Evolutionary conservation across 2,888 invertebrate species (phyloP).

Genomic region (Syritta pipiens): DNA sequence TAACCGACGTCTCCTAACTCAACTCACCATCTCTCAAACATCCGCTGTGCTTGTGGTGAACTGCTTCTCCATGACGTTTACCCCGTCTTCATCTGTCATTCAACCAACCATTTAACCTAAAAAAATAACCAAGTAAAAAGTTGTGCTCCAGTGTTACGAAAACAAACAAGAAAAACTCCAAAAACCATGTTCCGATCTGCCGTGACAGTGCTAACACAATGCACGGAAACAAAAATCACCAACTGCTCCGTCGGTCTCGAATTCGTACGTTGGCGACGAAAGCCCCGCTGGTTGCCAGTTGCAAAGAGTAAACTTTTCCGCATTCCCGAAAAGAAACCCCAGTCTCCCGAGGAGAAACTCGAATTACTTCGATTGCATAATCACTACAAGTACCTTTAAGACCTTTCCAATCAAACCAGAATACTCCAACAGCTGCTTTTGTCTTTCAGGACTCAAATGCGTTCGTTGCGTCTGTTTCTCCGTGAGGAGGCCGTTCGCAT

Average conservation of each 20-base stretch:
- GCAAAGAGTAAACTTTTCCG: slow-evolving; percentile 90
- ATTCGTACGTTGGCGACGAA: slow-evolving; percentile 83
- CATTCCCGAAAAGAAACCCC: slow-evolving; percentile 82
- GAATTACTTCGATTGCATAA: slow-evolving; percentile 86
- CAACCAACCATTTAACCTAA: slow-evolving; percentile 41
- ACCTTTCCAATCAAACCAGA: not conserved
- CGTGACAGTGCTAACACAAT: slow-evolving; percentile 71
- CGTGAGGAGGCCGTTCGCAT: slow-evolving; percentile 81
- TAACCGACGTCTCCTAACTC: not conserved
- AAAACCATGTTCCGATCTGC: slow-evolving; percentile 62
- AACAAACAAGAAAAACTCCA: slow-evolving; percentile 27
- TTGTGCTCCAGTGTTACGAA: not conserved
- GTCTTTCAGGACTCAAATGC: slow-evolving; percentile 79
- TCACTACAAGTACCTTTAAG: slow-evolving; percentile 82
- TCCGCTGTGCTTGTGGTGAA: slow-evolving; percentile 40
- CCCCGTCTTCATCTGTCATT: slow-evolving; percentile 20
- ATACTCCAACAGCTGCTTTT: not conserved
- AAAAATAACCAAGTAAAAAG: slow-evolving; percentile 12
- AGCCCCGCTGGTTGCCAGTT: slow-evolving; percentile 89
- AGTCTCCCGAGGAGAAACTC: slow-evolving; percentile 83
- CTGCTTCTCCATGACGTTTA: too few species aligned
- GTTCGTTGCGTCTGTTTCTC: slow-evolving; percentile 81
- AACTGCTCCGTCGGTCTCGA: slow-evolving; percentile 74
- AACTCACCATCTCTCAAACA: not conserved
- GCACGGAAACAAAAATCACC: slow-evolving; percentile 72